Evolutionary conservation across 2,797 vertebrate species (phyloP).

Genomic region (Eospalax fontanierii): DNA sequence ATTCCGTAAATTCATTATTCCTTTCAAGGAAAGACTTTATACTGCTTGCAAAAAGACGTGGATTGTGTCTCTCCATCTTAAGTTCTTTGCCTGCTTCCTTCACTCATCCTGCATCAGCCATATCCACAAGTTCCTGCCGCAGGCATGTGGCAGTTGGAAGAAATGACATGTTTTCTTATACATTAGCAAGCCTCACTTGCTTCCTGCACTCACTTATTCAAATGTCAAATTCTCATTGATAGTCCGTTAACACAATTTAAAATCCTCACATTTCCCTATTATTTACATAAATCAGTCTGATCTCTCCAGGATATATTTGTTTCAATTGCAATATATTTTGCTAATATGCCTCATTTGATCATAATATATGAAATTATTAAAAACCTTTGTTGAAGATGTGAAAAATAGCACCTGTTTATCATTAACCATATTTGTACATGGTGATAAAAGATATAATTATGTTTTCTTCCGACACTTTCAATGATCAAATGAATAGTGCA

Average conservation of each 20-base stretch:
- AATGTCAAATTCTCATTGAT: background rate
- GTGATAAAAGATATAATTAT: background rate
- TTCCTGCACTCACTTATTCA: background rate
- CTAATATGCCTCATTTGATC: background rate
- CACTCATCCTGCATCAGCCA: background rate
- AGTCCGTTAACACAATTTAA: background rate
- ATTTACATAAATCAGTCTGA: background rate
- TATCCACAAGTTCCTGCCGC: background rate
- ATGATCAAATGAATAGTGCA: background rate
- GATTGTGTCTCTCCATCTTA: background rate
- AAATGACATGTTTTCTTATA: background rate
- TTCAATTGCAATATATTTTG: background rate
- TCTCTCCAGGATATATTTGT: background rate
- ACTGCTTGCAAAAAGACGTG: no score
- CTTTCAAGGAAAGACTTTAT: background rate
- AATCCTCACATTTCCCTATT: background rate
- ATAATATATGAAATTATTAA: background rate
- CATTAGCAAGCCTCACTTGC: no score
- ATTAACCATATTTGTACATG: conserved; percentile 24
- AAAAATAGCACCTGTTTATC: background rate
- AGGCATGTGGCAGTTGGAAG: background rate
- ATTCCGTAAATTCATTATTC: no score
- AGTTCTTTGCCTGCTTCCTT: background rate
- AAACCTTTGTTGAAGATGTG: background rate
- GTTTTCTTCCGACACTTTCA: background rate